These are phyloP conservation scores for Onthophagus taurus DNA, from an alignment of 1,140 invertebrate genomes.

Conservation along the genomic window DNA sequence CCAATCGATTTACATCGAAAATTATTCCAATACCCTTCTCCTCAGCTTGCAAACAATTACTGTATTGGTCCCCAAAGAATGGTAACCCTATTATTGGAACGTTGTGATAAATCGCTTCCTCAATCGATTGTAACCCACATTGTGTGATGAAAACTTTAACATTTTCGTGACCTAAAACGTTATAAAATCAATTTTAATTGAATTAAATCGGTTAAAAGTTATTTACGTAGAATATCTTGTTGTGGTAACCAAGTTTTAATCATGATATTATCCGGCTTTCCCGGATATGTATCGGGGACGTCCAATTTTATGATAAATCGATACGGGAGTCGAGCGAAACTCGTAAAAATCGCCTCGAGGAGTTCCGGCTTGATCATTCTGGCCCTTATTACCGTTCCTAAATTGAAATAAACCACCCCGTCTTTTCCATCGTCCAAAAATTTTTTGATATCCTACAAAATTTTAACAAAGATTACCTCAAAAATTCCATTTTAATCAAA, in stretches of 20 bases:
- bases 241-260: conserved; percentile 44
- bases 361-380: conserved; percentile 40
- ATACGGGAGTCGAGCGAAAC: conserved; percentile 39
- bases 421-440: conserved; percentile 38
- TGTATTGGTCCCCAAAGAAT: conserved; percentile 36
- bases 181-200: not conserved
- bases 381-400: conserved; percentile 46
- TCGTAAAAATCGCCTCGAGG: conserved; percentile 39
- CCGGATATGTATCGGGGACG: conserved; percentile 20
- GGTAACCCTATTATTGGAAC: conserved; percentile 43
- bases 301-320: conserved; percentile 29
- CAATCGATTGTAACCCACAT: conserved; percentile 42
- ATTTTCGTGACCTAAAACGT: conserved; percentile 32
- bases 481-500: no score
- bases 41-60: conserved; percentile 25
- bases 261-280: conserved; percentile 38
- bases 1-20: conserved; percentile 22
- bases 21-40: conserved; percentile 25
- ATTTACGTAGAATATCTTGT: conserved; percentile 19
- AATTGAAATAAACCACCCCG: conserved; percentile 47
- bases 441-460: conserved; percentile 34
- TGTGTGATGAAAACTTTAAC: conserved; percentile 42
- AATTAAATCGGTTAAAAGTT: not conserved
- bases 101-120: conserved; percentile 40
- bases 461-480: not conserved